Base-by-base conservation (phyloP, 2,888 invertebrate species). In the Gibbula magus region DNA sequence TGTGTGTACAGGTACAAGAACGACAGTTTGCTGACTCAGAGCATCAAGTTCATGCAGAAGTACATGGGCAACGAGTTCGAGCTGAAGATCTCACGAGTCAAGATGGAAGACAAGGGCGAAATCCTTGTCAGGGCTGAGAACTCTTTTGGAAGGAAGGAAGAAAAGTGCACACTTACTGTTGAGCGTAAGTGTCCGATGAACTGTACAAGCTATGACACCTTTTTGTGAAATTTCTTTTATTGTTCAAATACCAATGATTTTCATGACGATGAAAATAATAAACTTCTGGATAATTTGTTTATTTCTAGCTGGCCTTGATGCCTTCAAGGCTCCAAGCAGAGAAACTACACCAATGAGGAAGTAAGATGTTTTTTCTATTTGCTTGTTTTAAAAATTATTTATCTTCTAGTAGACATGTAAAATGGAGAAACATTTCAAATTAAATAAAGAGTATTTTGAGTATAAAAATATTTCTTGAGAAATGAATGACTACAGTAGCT, bases 21-120 rank as follows among this genome's bases (percentile, higher is more conserved):
- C 74, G 89, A 89, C 66, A 79, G 84, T 4, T 80, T 86, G 92
- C 94, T 99, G 78, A 95, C 97, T 79, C 99, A 99, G 94, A 98
- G 98, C 87, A 98, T 99, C 86, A 99, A 99, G 94, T 98, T 97
- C 93, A 99, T 99, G 99, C 99, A 99, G 94, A 96, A 98, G 90
- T 99, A 99, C 92, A 95, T 96, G 66, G 97, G 97, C 78, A 98
- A 99, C 89, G 98, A 99, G 91, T 99, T 98, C 93, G 98, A 98
- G 93, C 97, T 99, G 93, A 96, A 98, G 85, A 98, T 99, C 88
- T 99, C 99, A 94, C 96, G 99, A 88, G 97, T 97, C 54, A 98
- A 97, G 93, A 93, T 97, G 85, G 97, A 98, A 84, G 99, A 99
- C 94, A 96, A 98, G 90, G 99, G 99, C 87, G 99, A 99, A 93